Base-by-base conservation (phyloP, 37 sponge, comb jelly and placozoan genomes). In the Geodia barretti region DNA sequence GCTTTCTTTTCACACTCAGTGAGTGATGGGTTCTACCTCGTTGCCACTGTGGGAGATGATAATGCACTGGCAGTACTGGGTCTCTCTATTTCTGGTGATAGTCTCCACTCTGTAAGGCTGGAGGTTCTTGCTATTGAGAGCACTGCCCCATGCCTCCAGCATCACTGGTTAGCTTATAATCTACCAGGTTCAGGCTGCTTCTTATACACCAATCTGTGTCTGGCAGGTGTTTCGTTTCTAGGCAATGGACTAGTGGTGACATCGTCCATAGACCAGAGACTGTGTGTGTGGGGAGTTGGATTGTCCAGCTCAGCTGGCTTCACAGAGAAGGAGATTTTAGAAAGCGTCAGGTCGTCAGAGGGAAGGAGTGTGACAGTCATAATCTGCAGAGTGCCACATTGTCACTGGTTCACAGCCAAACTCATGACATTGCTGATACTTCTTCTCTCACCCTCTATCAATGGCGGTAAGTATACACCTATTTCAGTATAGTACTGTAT, bases 11-110 rank as follows among this genome's bases (percentile, higher is more conserved):
- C 34, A 47, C 28, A 23, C 19, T 11, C 66, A 39, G 78, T n/a
- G 17, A 34, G 24, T 26, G 60, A 1, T 29, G 32, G 60, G 32
- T 54, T 54, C 62, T 61, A 65, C 7, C 33, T 21, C n/a, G 77
- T 90, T 17, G 82, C 79, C 1, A 76, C 86, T 73, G 93, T 80
- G 11, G 89, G 93, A 43, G 93, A 92, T 80, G 92, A 92, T 70
- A 87, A 74, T 63, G 81, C 75, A n/a, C 65, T 92, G 14, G 54
- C 58, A 2, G 65, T 87, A 0, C 38, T 76, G 0, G 73, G 41
- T 31, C 60, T 65, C 32, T 62, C 24, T n/a, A 31, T 88, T 31
- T 23, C 71, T 8, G n/a, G n/a, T n/a, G 41, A 70, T 33, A 33
- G 19, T 36, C 71, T 70, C 36, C 61, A 58, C 35, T 25, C 35